Conservation (phyloP, 2,888 invertebrate species). For the Stenolophus ochropezus region DNA sequence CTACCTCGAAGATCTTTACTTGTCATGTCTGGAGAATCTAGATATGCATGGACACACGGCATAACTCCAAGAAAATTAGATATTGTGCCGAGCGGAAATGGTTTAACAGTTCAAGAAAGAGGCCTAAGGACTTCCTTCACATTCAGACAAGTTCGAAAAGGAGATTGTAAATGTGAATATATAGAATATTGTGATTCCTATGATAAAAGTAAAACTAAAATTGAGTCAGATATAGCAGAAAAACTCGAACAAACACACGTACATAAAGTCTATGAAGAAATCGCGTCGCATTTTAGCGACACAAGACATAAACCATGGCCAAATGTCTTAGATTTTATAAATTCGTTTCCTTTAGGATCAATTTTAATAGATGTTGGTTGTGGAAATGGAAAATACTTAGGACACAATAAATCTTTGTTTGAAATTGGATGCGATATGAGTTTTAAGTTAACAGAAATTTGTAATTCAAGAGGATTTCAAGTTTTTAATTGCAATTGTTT, state of each 20-base stretch:
- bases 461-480: constrained; percentile 77
- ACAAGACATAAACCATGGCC: constrained; percentile 98
- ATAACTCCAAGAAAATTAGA: constrained; percentile 91
- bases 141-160: constrained; percentile 80
- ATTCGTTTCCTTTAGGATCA: constrained; percentile 79
- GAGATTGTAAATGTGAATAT: constrained; percentile 80
- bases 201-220: constrained; percentile 64
- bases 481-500: constrained; percentile 87
- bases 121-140: constrained; percentile 88
- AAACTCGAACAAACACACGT: constrained; percentile 85
- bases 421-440: constrained; percentile 90
- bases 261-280: constrained; percentile 93
- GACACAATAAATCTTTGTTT: constrained; percentile 76
- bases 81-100: constrained; percentile 76
- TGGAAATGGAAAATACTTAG: constrained; percentile 98
- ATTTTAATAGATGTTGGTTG: constrained; percentile 94
- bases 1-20: constrained; percentile 84
- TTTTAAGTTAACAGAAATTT: constrained; percentile 80
- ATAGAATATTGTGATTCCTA: constrained; percentile 81
- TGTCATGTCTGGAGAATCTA: constrained; percentile 86
- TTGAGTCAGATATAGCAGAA: constrained; percentile 73
- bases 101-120: constrained; percentile 76
- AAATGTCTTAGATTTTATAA: constrained; percentile 87
- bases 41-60: constrained; percentile 90
- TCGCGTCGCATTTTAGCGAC: constrained; percentile 95